These are phyloP conservation scores for Drosophila longiperda DNA, from an alignment of 2,888 invertebrate species.

Conservation along the genomic window DNA sequence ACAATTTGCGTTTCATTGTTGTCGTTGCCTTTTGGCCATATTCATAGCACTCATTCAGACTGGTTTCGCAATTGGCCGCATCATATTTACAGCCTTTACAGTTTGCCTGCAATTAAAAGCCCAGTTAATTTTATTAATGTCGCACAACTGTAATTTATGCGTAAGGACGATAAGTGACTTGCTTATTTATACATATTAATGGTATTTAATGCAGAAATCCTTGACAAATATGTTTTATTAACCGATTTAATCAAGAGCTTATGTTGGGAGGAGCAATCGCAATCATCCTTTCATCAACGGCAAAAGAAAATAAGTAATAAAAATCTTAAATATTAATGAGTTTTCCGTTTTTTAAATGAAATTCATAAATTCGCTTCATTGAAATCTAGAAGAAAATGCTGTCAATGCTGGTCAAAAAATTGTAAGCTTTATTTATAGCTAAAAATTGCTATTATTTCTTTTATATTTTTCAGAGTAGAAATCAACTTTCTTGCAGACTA, in stretches of 20 bases:
- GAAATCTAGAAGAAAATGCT: too few relatives aligned
- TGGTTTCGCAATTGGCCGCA: slow-evolving; percentile 81
- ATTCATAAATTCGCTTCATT: too few relatives aligned
- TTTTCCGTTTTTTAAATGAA: too few relatives aligned
- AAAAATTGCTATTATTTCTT: too few relatives aligned
- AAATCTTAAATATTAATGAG: too few relatives aligned
- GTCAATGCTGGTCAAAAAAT: too few relatives aligned
- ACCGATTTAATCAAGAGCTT: background rate
- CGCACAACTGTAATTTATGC: slow-evolving; percentile 4
- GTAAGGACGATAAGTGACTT: background rate
- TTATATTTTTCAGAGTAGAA: background rate
- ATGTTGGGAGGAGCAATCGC: background rate
- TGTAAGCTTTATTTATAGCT: too few relatives aligned
- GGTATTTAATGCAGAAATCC: background rate
- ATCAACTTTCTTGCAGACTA: background rate
- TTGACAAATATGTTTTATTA: background rate
- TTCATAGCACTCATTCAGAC: slow-evolving; percentile 80
- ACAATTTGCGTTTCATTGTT: slow-evolving; percentile 53
- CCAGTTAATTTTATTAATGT: slow-evolving; percentile 27
- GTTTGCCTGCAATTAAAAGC: slow-evolving; percentile 72
- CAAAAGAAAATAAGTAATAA: background rate
- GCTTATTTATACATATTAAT: slow-evolving; percentile 14
- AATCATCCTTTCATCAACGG: background rate
- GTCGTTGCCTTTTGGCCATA: slow-evolving; percentile 64
- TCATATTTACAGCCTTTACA: slow-evolving; percentile 85